Evolutionary conservation across 1,140 invertebrate species (phyloP), one percentile per base, ranked within the genome.

Genomic region (Coptotermes formosanus): DNA sequence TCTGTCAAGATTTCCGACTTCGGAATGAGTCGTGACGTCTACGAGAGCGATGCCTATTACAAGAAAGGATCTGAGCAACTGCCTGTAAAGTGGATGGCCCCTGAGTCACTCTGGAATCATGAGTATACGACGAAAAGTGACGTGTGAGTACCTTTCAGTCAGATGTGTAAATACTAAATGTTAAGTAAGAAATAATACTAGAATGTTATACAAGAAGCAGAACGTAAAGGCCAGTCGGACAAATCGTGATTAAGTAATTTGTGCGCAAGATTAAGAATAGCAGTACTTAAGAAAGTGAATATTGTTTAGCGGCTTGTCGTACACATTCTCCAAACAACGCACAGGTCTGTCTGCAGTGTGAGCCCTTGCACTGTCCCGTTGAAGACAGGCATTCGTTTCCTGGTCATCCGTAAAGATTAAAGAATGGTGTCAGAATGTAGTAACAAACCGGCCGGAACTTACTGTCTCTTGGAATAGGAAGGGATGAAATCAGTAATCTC

Each of bases 101-200:
- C 97, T 55, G 98, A 99, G 91, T 96, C 96, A 1, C 91, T 99
- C 16, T 95, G 96, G 19, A 96, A 97, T 91, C 96, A 97, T 89
- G 93, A 98, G 30, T 99, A 98, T 89, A 98, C 97, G 0, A 96
- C 96, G 45, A 95, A 98, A 89, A 98, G 96, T 89, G 98, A 98
- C 91, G 97, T 98, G 93, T 96, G 91, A 93, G 94, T 92, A 16
- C 75, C 6, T 30, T 55, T 55, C 19, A 55, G 52, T 55, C 19
- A 55, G 19, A 55, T 55, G 16, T 7, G 16, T 16, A 48, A 16
- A 55, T 2, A 21, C 52, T 21, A 55, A 55, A 30, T 45, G 82
- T 25, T 44, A 52, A 83, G 6, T 48, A 23, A 21, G 30, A 86
- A 86, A 82, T 16, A 83, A 86, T 48, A 59, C 23, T 85, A 23